Conservation (phyloP, 2,888 invertebrate genomes). For the Apamea monoglypha region DNA sequence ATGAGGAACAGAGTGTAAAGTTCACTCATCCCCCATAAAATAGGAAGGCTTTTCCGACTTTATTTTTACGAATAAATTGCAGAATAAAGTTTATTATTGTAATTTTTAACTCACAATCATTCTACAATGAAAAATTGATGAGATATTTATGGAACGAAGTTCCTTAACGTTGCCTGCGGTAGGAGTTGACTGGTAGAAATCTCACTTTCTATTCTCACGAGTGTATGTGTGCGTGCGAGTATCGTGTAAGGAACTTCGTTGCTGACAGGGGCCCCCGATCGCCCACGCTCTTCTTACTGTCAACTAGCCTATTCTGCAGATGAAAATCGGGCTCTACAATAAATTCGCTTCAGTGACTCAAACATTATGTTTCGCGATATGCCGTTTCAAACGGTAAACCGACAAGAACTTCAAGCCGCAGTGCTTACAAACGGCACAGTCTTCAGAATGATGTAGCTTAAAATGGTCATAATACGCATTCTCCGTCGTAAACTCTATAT, state of each 20-base stretch:
- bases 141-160: background rate
- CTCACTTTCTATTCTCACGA: background rate
- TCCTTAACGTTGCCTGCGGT: background rate
- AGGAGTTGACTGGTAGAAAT: background rate
- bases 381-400: conserved; percentile 80
- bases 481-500: conserved; percentile 79
- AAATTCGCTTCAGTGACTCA: conserved; percentile 55
- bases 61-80: background rate
- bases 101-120: background rate
- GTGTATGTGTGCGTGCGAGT: no score
- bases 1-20: no score
- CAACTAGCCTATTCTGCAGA: background rate
- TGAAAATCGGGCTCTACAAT: conserved; percentile 3
- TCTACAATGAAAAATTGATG: background rate
- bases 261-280: background rate
- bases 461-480: conserved; percentile 84
- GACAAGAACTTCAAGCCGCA: conserved; percentile 85
- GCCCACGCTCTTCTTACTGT: background rate
- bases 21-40: no score
- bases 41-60: background rate
- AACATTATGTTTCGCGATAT: conserved; percentile 79
- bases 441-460: conserved; percentile 82
- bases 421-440: conserved; percentile 82
- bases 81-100: background rate
- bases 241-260: background rate